A percentile compares a stretch with the other conserved stretches of the same genome.
These are phyloP conservation scores for Agrenia bidenticulata DNA, from an alignment of 2,888 invertebrate genomes.

Conservation along the genomic window DNA sequence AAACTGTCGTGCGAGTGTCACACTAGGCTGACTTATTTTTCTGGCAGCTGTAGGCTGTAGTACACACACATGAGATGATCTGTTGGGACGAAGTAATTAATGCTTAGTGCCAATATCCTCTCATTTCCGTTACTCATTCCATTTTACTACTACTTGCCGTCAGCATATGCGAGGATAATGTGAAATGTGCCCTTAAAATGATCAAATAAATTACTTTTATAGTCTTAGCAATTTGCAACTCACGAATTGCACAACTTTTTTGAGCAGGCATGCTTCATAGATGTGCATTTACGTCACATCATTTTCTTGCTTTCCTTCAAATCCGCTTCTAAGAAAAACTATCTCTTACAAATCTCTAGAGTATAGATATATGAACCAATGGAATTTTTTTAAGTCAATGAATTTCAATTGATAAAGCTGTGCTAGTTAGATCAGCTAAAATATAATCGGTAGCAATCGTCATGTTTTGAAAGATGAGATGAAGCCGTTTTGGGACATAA, in stretches of 20 bases:
- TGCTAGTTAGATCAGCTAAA: too few species aligned
- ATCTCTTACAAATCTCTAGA: too few species aligned
- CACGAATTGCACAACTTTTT: too few species aligned
- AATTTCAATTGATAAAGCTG: too few species aligned
- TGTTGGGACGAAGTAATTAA: slow-evolving; percentile 32
- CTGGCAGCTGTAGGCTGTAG: slow-evolving; percentile 6
- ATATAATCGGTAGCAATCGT: too few species aligned
- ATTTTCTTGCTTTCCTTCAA: background rate
- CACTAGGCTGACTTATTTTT: background rate
- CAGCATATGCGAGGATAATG: background rate
- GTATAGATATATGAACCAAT: too few species aligned
- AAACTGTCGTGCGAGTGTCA: background rate
- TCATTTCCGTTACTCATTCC: slow-evolving; percentile 17
- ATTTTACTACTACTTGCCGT: background rate
- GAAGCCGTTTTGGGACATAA: too few species aligned
- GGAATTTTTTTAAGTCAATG: too few species aligned
- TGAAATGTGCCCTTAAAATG: background rate
- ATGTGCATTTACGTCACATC: background rate
- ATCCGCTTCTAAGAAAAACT: too few species aligned
- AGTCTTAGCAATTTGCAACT: too few species aligned
- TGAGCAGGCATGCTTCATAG: background rate
- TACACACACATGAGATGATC: slow-evolving; percentile 2
- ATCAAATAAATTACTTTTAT: background rate
- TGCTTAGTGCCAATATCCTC: slow-evolving; percentile 26
- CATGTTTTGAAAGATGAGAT: too few species aligned